Evolutionary conservation across 2,797 vertebrate species (phyloP).

Genomic region (Gastrophryne carolinensis): DNA sequence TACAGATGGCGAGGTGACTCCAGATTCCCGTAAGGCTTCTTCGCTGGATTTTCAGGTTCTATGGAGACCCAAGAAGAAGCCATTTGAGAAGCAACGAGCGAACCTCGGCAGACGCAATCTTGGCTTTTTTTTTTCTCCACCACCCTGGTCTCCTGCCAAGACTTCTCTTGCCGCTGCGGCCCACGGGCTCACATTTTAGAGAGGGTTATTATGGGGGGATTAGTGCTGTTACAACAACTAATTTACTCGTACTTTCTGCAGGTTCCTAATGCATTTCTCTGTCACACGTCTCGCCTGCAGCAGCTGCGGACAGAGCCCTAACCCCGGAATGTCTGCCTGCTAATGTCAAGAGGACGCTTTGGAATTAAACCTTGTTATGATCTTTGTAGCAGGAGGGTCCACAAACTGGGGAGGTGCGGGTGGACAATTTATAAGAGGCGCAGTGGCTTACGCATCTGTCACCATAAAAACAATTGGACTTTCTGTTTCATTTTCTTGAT

Average conservation of each 20-base stretch:
- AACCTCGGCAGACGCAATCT: conserved; percentile 40
- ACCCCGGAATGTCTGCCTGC: not conserved
- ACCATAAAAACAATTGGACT: no score
- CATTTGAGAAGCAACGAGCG: conserved; percentile 22
- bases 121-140: conserved; percentile 12
- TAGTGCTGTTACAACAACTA: conserved; percentile 51
- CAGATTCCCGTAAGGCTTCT: conserved; percentile 34
- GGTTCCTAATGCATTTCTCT: conserved; percentile 49
- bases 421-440: no score
- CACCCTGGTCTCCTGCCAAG: conserved; percentile 43
- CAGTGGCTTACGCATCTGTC: no score
- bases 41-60: conserved; percentile 25
- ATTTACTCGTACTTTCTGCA: conserved; percentile 50
- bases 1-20: conserved; percentile 52
- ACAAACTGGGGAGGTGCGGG: no score
- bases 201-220: conserved; percentile 48
- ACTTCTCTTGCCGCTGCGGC: conserved; percentile 12
- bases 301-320: conserved; percentile 26
- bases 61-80: conserved; percentile 6
- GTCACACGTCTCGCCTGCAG: conserved; percentile 38
- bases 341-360: no score
- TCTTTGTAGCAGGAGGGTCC: no score
- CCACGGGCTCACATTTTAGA: conserved; percentile 40
- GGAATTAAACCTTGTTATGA: no score
- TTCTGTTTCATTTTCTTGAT: no score